phyloP scores from a whole-genome alignment of 2,113 vertebrate species.

The Dermatemys mawii region DNA sequence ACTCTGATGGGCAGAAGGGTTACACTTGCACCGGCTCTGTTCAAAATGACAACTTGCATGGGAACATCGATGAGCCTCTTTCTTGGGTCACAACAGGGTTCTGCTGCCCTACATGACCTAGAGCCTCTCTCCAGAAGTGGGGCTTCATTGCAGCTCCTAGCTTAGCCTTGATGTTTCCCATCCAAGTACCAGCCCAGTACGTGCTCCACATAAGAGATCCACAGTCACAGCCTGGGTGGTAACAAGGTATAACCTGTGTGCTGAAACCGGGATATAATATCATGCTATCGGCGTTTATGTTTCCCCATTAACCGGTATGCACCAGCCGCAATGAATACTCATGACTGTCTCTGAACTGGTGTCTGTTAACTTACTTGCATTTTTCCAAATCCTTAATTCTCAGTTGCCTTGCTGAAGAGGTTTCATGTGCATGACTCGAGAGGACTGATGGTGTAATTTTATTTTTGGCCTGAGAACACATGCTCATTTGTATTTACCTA shows the following conservation, averaged over 20 bases:
- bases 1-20: too few species aligned
- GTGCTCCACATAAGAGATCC: rapidly evolving
- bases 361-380: not conserved
- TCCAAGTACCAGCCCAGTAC: not conserved
- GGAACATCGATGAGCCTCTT: not conserved
- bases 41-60: rapidly evolving
- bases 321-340: not conserved
- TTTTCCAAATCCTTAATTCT: not conserved
- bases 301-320: not conserved
- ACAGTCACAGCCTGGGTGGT: rapidly evolving
- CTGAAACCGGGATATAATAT: not conserved
- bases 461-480: not conserved
- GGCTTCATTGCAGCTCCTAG: not conserved
- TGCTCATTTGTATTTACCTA: not conserved
- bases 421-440: not conserved
- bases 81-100: rapidly evolving
- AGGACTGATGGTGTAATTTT: rapidly evolving
- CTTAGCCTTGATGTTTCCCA: not conserved
- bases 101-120: not conserved
- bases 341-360: not conserved
- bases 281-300: not conserved
- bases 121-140: not conserved
- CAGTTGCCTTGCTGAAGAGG: rapidly evolving
- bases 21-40: too few species aligned
- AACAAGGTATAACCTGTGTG: not conserved